phyloP scores from a whole-genome alignment of 2,797 vertebrate species.

The Muscicapa comitata region DNA sequence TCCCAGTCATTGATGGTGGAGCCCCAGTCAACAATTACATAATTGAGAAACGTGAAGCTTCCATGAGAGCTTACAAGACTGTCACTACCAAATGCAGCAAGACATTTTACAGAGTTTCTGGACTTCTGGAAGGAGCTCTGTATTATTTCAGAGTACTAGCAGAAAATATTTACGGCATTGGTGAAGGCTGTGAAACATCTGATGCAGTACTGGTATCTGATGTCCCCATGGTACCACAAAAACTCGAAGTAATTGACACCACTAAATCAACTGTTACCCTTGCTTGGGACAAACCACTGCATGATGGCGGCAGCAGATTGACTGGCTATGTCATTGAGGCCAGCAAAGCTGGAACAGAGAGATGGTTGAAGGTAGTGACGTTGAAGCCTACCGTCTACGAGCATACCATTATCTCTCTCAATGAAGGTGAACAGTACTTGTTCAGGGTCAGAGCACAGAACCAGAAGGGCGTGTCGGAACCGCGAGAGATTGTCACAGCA shows the following conservation, averaged over 20 bases:
- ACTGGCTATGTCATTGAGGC: constrained; percentile 93
- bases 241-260: constrained; percentile 90
- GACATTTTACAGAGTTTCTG: constrained; percentile 89
- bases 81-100: constrained; percentile 95
- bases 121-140: constrained; percentile 90
- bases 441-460: constrained; percentile 94
- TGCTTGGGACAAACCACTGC: constrained; percentile 95
- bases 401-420: constrained; percentile 91
- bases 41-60: constrained; percentile 94
- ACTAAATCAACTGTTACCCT: constrained; percentile 91
- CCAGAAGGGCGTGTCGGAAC: constrained; percentile 89
- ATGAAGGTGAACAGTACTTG: constrained; percentile 94
- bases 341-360: constrained; percentile 91
- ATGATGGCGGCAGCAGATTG: constrained; percentile 95
- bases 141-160: constrained; percentile 97
- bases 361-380: constrained; percentile 96
- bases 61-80: constrained; percentile 98
- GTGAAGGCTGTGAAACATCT: constrained; percentile 89
- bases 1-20: constrained; percentile 90
- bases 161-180: constrained; percentile 97
- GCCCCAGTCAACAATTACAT: constrained; percentile 96
- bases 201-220: constrained; percentile 93
- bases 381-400: constrained; percentile 89
- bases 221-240: constrained; percentile 88
- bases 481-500: constrained; percentile 90